phyloP scores from a whole-genome alignment of 1,140 invertebrate species.

The Drusus annulatus region DNA sequence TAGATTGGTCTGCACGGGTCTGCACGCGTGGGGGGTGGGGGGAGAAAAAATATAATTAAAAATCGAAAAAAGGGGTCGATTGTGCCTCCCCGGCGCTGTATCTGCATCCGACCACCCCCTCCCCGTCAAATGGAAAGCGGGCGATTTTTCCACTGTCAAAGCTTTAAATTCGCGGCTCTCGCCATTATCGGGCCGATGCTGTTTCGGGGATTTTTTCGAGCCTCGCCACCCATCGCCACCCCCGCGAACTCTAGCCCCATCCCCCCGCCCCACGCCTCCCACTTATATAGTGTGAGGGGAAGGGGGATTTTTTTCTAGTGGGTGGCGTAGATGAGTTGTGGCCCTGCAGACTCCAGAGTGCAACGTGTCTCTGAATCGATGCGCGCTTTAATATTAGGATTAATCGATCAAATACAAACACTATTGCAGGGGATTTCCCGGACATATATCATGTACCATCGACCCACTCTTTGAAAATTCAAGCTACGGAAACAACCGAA shows the following conservation, averaged over 20 bases:
- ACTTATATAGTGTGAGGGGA: no score
- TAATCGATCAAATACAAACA: constrained; percentile 22
- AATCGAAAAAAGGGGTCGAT: constrained; percentile 60
- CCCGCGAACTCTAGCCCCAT: no score
- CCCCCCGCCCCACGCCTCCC: no score
- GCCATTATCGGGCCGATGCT: constrained; percentile 56
- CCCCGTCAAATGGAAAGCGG: constrained; percentile 47
- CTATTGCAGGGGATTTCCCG: not conserved
- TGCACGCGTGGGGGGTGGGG: constrained; percentile 66
- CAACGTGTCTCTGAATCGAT: constrained; percentile 28
- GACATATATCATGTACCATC: no score
- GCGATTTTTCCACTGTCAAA: constrained; percentile 56
- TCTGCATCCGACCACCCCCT: constrained; percentile 42
- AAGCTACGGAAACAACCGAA: no score
- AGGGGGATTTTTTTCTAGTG: constrained; percentile 20
- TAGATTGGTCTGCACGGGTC: constrained; percentile 72
- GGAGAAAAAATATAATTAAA: constrained; percentile 60
- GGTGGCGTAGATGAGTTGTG: constrained; percentile 36
- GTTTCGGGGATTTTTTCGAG: constrained; percentile 54
- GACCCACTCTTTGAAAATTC: no score
- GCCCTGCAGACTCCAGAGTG: constrained; percentile 26
- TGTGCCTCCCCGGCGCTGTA: constrained; percentile 52
- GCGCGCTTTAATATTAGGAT: constrained; percentile 13
- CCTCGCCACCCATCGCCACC: constrained; percentile 1
- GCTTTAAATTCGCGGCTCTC: constrained; percentile 56